phyloP scores from a whole-genome alignment of 1,140 invertebrate genomes.

The Meloidogyne floridensis region DNA sequence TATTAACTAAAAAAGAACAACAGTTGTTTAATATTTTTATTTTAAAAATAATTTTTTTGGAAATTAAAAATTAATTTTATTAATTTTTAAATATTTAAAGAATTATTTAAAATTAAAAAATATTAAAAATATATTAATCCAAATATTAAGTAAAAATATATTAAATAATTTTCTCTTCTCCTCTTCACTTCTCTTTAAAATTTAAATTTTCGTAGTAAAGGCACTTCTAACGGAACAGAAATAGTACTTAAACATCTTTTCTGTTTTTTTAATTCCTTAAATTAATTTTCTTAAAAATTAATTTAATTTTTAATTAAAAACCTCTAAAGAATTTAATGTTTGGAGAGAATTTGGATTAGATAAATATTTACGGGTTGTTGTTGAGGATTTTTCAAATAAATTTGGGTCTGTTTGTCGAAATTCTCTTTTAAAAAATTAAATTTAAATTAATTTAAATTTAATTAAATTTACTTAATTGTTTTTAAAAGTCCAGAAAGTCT shows the following conservation, averaged over 20 bases:
- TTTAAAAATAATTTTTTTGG: too few relatives aligned
- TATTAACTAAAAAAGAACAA: too few relatives aligned
- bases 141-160: too few relatives aligned
- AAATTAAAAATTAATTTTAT: too few relatives aligned
- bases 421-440: neutral
- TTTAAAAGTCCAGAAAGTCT: constrained; percentile 33
- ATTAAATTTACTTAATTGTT: constrained; percentile 30
- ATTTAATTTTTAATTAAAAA: neutral
- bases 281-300: neutral
- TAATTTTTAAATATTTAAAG: neutral
- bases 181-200: neutral
- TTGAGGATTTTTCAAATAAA: neutral
- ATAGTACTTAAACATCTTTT: constrained; percentile 25
- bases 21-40: too few relatives aligned
- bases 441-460: neutral
- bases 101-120: neutral
- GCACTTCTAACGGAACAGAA: neutral
- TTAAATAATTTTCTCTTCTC: neutral
- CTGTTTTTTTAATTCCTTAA: constrained; percentile 2
- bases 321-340: neutral
- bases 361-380: neutral
- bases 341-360: neutral
- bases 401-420: neutral
- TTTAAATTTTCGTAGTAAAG: neutral
- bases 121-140: too few relatives aligned